Base-by-base conservation (phyloP, 2,888 invertebrate species). In the Drosophila villosipedis region DNA sequence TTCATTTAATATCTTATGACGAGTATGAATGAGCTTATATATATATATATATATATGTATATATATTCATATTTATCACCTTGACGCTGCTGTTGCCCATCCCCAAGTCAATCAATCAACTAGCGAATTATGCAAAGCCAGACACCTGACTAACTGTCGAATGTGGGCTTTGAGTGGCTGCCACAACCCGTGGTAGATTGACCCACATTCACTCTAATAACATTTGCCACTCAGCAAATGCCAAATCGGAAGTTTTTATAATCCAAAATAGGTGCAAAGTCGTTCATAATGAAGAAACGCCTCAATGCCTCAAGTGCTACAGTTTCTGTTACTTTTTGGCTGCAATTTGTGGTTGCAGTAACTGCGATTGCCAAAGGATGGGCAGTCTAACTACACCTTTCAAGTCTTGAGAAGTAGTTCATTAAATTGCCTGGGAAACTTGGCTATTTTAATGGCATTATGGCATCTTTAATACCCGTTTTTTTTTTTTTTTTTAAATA, bases 41-140 rank as follows among this genome's bases (percentile, higher is more conserved):
- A 47, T 2, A 16, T 14, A 14, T 47, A 47, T 43, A 22, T 43
- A 43, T 43, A 14, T 43, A 9, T 37, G 0, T 37, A 6, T 37
- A 5, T 47, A 1, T 37, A 7, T 71, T 65, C 39, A 68, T 72
- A 71, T 71, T 72, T 78, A 69, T 66, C 67, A 59, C 68, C 74
- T 67, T 57, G 64, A 69, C 25, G 57, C 68, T 30, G 28, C 12
- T 33, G 31, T 4, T 41, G 54, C 76, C 80, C 50, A 68, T 64
- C 58, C 64, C 43, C 68, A 59, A 82, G 77, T 76, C 88, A 77
- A 84, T 84, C 84, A 85, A 84, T 84, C 88, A 84, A 76, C 58
- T 60, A 58, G 57, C 35, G 60, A 78, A 84, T 83, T 84, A 84
- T 82, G 83, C 83, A 84, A 84, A 83, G 63, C 30, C 64, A 54